Conservation (phyloP, 2,113 vertebrate species). For the Peromyscus californicus region DNA sequence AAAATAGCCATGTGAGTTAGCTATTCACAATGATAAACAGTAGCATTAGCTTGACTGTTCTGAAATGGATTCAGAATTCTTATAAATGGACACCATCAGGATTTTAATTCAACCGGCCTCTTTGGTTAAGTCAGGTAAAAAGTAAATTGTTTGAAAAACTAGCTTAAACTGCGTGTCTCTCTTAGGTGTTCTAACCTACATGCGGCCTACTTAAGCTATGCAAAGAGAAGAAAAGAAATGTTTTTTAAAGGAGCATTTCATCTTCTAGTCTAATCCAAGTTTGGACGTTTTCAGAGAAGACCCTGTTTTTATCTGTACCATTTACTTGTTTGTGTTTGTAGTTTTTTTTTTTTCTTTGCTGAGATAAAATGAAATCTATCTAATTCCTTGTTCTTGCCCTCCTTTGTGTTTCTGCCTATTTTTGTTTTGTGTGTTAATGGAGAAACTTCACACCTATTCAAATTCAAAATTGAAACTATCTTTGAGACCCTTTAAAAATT, state of each 20-base stretch:
- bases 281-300: not conserved
- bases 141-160: conserved; percentile 41
- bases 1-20: conserved; percentile 82
- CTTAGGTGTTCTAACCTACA: not conserved
- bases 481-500: not conserved
- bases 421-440: not conserved
- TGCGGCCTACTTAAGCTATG: not conserved
- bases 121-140: conserved; percentile 53
- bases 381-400: not conserved
- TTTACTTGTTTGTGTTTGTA: not conserved
- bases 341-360: not conserved
- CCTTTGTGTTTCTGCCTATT: not conserved
- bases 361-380: not conserved
- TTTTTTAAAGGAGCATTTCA: not conserved
- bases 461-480: not conserved
- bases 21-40: conserved; percentile 80
- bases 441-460: not conserved
- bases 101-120: conserved; percentile 32
- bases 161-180: not conserved
- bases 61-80: conserved; percentile 55
- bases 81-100: conserved; percentile 16
- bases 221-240: conserved; percentile 6
- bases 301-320: not conserved
- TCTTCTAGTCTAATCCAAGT: not conserved
- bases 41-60: conserved; percentile 41